Evolutionary conservation across 2,113 vertebrate genomes (phyloP).

Genomic region (Hippolais icterina): DNA sequence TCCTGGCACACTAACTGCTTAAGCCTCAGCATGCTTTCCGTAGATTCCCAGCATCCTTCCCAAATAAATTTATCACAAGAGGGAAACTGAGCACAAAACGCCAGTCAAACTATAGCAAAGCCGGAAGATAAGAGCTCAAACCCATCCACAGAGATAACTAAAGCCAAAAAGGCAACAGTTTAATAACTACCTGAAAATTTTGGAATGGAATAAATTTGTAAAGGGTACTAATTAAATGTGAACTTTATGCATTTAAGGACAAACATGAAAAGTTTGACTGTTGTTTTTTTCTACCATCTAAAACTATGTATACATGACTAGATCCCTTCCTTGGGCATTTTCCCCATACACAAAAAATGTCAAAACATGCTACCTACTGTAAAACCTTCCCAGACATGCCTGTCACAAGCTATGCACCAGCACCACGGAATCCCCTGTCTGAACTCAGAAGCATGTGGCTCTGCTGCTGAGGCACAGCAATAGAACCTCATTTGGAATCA

Average conservation of each 20-base stretch:
- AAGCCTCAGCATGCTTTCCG: constrained; percentile 8
- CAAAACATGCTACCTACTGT: not conserved
- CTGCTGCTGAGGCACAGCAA: not conserved
- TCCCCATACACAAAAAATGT: not conserved
- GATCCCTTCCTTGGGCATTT: not conserved
- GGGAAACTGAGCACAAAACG: not conserved
- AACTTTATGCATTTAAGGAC: not conserved
- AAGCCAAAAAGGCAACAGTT: not conserved
- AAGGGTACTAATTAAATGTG: not conserved
- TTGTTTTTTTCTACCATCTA: not conserved
- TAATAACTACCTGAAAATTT: not conserved
- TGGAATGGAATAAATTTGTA: not conserved
- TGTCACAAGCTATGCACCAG: not conserved
- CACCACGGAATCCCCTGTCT: not conserved
- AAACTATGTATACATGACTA: not conserved
- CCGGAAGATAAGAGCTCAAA: not conserved
- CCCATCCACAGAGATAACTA: not conserved
- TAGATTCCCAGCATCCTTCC: not conserved
- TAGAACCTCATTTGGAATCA: not conserved
- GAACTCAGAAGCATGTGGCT: not conserved
- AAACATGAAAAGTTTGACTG: not conserved
- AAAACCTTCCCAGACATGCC: not conserved
- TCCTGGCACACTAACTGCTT: not conserved
- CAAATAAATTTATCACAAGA: not conserved
- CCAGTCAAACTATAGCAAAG: not conserved